Conservation (phyloP, 2,113 vertebrate species). For the Diadophis punctatus region DNA sequence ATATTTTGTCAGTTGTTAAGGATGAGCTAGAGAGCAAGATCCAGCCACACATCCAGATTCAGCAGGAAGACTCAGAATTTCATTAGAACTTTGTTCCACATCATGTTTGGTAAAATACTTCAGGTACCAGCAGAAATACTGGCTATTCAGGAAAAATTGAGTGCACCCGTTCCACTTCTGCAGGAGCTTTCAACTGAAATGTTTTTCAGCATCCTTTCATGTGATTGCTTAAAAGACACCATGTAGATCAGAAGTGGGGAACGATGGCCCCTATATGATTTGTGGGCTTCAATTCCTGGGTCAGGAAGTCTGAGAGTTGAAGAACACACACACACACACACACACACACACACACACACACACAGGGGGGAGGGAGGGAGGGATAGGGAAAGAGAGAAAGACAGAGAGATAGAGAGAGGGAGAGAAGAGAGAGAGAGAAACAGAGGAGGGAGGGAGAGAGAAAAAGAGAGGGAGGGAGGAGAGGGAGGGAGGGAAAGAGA, state of each 20-base stretch:
- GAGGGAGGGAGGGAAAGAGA: too few relatives aligned
- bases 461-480: too few relatives aligned
- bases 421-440: too few relatives aligned
- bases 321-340: too few relatives aligned
- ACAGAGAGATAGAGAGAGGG: too few relatives aligned
- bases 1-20: slow-evolving; percentile 91
- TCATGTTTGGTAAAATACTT: slow-evolving; percentile 71
- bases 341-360: too few relatives aligned
- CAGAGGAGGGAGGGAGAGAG: too few relatives aligned
- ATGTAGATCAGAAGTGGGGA: background rate
- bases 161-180: slow-evolving; percentile 64
- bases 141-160: slow-evolving; percentile 68
- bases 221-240: slow-evolving; percentile 8
- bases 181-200: slow-evolving; percentile 30
- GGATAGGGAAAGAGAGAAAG: too few relatives aligned
- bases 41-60: slow-evolving; percentile 72
- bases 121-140: slow-evolving; percentile 75
- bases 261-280: background rate
- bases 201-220: background rate
- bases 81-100: slow-evolving; percentile 74
- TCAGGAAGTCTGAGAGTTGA: background rate
- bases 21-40: slow-evolving; percentile 77
- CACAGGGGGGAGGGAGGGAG: too few relatives aligned
- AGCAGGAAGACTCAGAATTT: slow-evolving; percentile 72
- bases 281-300: background rate